Base-by-base conservation (phyloP, 2,888 invertebrate genomes). In the Eulithis testata region DNA sequence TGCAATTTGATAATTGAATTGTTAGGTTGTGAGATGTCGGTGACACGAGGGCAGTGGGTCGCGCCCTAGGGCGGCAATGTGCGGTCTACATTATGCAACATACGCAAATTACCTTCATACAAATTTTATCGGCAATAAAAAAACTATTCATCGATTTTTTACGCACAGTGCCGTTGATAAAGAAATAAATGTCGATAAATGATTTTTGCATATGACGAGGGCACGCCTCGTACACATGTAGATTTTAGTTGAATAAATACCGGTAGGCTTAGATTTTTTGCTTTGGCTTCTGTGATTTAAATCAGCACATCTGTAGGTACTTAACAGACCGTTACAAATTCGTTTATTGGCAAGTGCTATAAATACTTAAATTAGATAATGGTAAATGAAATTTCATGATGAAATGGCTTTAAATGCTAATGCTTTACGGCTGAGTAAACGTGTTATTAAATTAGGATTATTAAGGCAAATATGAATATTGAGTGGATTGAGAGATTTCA, bases 61-160 rank as follows among this genome's bases (percentile, higher is more conserved):
- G 91, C 91, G 92, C 91, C 91, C 91, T 83, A 73, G 79, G 79
- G 67, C 65, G 79, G 80, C 87, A 87, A 87, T 85, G 80, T 82
- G 88, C 84, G 89, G 87, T 86, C 88, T 83, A 87, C 88, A 87
- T 40, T 8, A 90, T 88, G 84, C 87, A 78, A 74, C 86, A 79
- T 90, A 91, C 90, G 90, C 91, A 93, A 93, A 91, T 92, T 91
- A 91, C 89, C 88, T 89, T 83, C 79, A 87, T 89, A 85, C 84
- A 90, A 86, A 83, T 91, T 91, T 91, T 91, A 91, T 90, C 79
- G 89, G 71, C 89, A 83, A 88, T 90, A 89, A 89, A 91, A 87
- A 83, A 79, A 77, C 82, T 84, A 88, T 92, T 91, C 87, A 89
- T 82, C 77, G 80, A 91, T 91, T 88, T 81, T 89, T 78, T 73